These are phyloP conservation scores for Neodontobutis hainanensis DNA, from an alignment of 2,113 vertebrate species.

Conservation along the genomic window DNA sequence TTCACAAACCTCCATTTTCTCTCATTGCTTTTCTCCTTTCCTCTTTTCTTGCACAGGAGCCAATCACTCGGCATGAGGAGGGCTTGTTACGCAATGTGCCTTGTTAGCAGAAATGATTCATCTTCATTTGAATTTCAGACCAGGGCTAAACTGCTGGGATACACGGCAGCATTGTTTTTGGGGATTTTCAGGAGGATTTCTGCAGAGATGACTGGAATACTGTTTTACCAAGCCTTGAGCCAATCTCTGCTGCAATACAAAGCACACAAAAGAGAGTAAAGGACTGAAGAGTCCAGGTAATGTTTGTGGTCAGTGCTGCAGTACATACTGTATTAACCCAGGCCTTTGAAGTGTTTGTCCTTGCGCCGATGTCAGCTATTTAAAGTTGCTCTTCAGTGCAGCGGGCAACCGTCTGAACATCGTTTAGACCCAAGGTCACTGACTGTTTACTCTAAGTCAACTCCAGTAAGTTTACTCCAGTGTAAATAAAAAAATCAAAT, in stretches of 20 bases:
- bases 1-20: neutral
- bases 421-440: constrained; percentile 17
- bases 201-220: neutral
- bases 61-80: constrained; percentile 2
- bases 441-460: constrained; percentile 16
- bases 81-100: constrained; percentile 12
- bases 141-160: constrained; percentile 27
- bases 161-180: constrained; percentile 21
- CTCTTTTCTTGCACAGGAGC: neutral
- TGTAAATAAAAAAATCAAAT: neutral
- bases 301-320: constrained; percentile 7
- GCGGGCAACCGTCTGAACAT: constrained; percentile 5
- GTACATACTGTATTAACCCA: constrained; percentile 4
- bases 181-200: constrained; percentile 10
- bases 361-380: constrained; percentile 28
- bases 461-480: too few relatives aligned
- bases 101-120: constrained; percentile 31
- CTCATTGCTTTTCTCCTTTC: too few relatives aligned
- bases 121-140: constrained; percentile 57
- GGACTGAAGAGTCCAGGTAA: neutral
- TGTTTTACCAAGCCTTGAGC: neutral
- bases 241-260: neutral
- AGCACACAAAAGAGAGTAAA: neutral
- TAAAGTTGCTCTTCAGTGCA: constrained; percentile 17
- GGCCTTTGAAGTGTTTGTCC: constrained; percentile 26